Conservation (phyloP, 2,113 vertebrate genomes). For the Shinisaurus crocodilurus region DNA sequence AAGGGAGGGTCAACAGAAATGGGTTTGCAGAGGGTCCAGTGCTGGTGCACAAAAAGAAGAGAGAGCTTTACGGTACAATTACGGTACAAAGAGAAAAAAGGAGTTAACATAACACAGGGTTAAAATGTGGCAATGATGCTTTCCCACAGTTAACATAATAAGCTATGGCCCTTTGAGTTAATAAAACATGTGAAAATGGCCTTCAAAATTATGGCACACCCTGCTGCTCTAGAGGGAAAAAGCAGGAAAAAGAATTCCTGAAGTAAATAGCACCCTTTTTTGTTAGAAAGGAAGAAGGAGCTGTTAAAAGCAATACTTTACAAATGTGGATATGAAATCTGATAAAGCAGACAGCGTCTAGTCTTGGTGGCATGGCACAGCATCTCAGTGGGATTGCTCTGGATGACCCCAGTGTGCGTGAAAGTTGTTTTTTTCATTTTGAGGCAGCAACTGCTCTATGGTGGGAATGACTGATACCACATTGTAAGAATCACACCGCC, state of each 20-base stretch:
- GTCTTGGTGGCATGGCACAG: not conserved
- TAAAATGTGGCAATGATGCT: not conserved
- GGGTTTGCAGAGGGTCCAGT: not conserved
- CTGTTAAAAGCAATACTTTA: not conserved
- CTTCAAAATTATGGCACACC: not conserved
- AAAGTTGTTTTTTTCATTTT: slow-evolving; percentile 15
- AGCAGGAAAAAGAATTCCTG: not conserved
- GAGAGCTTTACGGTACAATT: too few species aligned
- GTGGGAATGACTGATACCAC: slow-evolving; percentile 6
- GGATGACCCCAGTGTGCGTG: not conserved
- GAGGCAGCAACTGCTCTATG: not conserved
- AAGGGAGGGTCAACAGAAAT: not conserved
- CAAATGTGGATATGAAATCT: not conserved
- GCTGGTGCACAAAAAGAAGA: not conserved
- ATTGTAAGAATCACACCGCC: not conserved
- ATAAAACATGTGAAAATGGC: not conserved
- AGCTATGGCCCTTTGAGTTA: not conserved
- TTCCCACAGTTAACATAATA: not conserved
- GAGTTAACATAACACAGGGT: not conserved
- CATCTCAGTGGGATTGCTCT: not conserved
- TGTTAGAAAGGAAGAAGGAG: not conserved
- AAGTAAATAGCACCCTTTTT: not conserved
- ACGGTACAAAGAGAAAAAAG: not conserved
- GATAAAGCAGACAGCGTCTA: not conserved
- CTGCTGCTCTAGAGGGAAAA: not conserved